Base-by-base conservation (phyloP, 2,888 invertebrate species). In the Microdon myrmicae region DNA sequence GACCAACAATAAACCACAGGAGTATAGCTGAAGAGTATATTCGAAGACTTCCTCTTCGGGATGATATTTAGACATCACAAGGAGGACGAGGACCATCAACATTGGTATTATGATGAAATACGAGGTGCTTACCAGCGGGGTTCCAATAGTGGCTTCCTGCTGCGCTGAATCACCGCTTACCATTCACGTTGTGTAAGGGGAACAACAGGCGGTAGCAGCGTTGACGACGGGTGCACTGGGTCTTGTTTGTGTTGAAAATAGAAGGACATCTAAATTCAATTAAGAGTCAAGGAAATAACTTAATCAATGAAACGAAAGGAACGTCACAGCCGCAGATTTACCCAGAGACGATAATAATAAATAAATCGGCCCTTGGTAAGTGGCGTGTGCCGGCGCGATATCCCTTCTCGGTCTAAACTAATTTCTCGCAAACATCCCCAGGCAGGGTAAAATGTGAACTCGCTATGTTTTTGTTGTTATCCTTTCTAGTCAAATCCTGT, bases 111-210 rank as follows among this genome's bases (percentile, higher is more conserved):
- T 48, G 53, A 66, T 66, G 59, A 59, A 59, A 59, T 59, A 66
- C 54, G 47, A 64, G 61, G 26, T 43, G 12, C 26, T 47, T 16
- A 45, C 45, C 54, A 17, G 44, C 48, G 53, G 66, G 66, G 59
- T 54, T 48, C 49, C 61, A 41, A 16, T 25, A 26, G 25, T 8
- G 34, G 53, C 68, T 69, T 71, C 74, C 75, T 71, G 72, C 71
- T 71, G 74, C 60, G 74, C 71, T 74, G 74, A 74, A 75, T 75
- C 74, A 73, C 74, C 72, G 73, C 73, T 75, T 75, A 74, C 75
- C 73, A 51, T 51, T 58, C 51, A 28, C 37, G 37, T 53, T 58
- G 13, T 9, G 58, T 43, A 58, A 9, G 8, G 37, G 34, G 47
- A 51, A 64, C 48, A 38, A 35, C 37, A 34, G 34, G 39, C 48